Conservation (phyloP, 2,113 vertebrate species). For the Rhynchomys soricoides region DNA sequence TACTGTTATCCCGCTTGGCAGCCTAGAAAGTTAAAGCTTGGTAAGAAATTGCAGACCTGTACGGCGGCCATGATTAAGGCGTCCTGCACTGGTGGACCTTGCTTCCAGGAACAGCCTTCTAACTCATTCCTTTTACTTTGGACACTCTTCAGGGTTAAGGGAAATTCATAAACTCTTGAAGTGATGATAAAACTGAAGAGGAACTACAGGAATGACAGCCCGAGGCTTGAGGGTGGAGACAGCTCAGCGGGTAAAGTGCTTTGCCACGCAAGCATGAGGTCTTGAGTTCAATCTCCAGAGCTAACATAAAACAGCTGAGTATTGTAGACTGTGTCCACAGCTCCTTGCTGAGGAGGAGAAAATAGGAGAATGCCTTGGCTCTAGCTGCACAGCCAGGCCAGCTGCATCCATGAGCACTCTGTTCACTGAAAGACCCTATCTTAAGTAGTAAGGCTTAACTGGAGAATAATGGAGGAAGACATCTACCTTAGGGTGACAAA, state of each 20-base stretch:
- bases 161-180: not conserved
- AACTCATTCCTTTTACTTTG: not conserved
- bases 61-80: not conserved
- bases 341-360: not conserved
- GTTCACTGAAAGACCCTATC: not conserved
- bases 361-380: not conserved
- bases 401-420: too few species aligned
- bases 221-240: not conserved
- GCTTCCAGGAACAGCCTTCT: not conserved
- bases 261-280: not conserved
- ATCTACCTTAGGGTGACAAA: not conserved
- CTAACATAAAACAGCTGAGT: not conserved
- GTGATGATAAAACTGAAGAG: not conserved
- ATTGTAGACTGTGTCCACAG: too few species aligned
- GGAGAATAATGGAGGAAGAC: too few species aligned
- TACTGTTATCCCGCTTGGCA: not conserved
- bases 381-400: not conserved
- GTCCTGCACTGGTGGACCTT: too few species aligned
- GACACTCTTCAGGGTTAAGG: not conserved
- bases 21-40: not conserved
- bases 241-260: not conserved
- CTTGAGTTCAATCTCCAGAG: not conserved
- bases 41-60: not conserved
- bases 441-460: too few species aligned
- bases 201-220: not conserved